Evolutionary conservation across 1,140 invertebrate species (phyloP), one percentile per base, ranked within the genome.

Genomic region (Calycopis cecrops): DNA sequence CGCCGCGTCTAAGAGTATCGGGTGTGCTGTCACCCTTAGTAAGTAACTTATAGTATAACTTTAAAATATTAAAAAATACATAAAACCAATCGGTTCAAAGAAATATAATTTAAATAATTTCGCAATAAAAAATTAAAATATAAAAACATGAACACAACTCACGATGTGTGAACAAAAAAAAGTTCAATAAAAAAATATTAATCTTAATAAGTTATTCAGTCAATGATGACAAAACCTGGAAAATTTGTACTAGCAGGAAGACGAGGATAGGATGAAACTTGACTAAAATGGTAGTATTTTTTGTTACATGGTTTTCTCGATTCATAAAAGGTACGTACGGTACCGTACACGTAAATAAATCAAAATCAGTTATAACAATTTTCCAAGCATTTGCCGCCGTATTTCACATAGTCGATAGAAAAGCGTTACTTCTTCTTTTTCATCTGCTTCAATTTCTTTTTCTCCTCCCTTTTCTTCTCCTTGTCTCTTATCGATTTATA

Each of bases 401-500:
- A 28, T 34, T 44, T 44, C 9, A 14, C 40, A 16, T 35, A 40
- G 9, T 21, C 21, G 2, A 6, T 17, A 44, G 40, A 16, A 14
- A 16, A 44, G 40, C 12, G 40, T 78, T 76, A 90, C 63, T 91
- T 90, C 69, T 90, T 90, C 72, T 91, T 91, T 54, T 90, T 90
- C 77, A 88, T 71, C 69, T 92, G 90, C 69, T 93, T 93, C 8
- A 89, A 77, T 65, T 91, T 91, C 65, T 88, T 90, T 78, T 94
- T 94, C 70, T 94, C 92, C 83, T 94, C 92, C 63, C 88, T 88
- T 73, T 91, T 92, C 33, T 87, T 86, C 63, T 94, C 92, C 73
- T 93, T 93, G 11, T 93, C 92, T 57, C 90, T 90, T 68, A 95
- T 83, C 59, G 93, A 94, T 76, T 92, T 92, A 80, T 94, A 94